Evolutionary conservation across 2,113 vertebrate genomes (phyloP).

Genomic region (Lophochroa leadbeateri): DNA sequence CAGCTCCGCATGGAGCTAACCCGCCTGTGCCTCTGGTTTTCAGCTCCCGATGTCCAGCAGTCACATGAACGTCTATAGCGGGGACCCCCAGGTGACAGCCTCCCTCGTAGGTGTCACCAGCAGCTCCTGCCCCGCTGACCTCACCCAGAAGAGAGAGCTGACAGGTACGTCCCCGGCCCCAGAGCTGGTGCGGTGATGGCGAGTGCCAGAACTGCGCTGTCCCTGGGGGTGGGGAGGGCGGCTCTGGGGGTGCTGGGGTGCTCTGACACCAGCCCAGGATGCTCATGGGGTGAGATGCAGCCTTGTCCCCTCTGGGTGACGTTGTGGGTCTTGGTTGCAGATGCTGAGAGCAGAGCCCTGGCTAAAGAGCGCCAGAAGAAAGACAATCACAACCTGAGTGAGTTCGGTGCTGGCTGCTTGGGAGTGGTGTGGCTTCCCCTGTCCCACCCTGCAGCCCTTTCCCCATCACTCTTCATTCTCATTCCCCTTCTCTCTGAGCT

Average conservation of each 20-base stretch:
- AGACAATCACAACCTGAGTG: conserved; percentile 98
- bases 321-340: conserved; percentile 69
- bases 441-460: neutral
- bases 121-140: conserved; percentile 94
- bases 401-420: conserved; percentile 41
- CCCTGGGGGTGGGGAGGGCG: rapidly evolving
- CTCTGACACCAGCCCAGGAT: rapidly evolving
- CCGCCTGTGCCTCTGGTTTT: neutral
- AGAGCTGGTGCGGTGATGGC: rapidly evolving
- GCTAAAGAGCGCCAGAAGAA: conserved; percentile 98
- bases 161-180: conserved; percentile 75
- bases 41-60: conserved; percentile 96
- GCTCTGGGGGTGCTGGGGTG: neutral
- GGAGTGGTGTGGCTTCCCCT: no score
- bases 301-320: neutral
- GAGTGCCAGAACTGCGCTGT: neutral
- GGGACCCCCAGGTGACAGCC: conserved; percentile 88
- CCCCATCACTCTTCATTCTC: neutral
- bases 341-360: conserved; percentile 89
- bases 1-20: neutral
- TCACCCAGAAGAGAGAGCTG: conserved; percentile 92
- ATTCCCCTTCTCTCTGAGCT: neutral
- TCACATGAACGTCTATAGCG: conserved; percentile 92
- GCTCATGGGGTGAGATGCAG: rapidly evolving
- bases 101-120: conserved; percentile 91